Percentiles rank a stretch among this genome's conserved stretches.
phyloP scores from a whole-genome alignment of 1,140 invertebrate genomes.

The Drosophila prosaltans region DNA sequence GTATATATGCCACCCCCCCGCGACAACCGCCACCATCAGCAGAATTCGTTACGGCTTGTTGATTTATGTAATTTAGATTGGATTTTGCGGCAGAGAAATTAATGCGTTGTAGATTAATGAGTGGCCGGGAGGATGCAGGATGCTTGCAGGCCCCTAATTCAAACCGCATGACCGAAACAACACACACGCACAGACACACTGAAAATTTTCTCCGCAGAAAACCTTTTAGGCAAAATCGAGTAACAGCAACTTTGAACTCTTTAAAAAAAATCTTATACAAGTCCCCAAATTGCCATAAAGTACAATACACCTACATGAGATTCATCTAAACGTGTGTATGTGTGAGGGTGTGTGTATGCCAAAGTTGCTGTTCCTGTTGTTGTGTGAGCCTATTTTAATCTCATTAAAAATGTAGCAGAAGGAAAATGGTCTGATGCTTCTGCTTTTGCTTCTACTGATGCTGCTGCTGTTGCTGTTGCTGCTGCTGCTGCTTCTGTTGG shows the following conservation, averaged over 20 bases:
- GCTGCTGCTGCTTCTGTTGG: slow-evolving; percentile 40
- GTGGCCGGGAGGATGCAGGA: slow-evolving; percentile 60
- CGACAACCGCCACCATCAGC: slow-evolving; percentile 11
- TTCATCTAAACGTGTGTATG: slow-evolving; percentile 19
- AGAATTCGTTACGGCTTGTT: slow-evolving; percentile 74
- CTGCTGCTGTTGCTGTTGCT: slow-evolving; percentile 36
- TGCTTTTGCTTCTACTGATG: slow-evolving; percentile 39
- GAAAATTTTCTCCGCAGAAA: slow-evolving; percentile 35
- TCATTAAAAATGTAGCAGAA: slow-evolving; percentile 79
- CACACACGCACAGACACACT: slow-evolving; percentile 49
- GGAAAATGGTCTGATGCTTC: slow-evolving; percentile 59
- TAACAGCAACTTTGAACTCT: slow-evolving; percentile 13
- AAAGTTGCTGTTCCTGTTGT: slow-evolving; percentile 45
- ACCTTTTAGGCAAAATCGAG: slow-evolving; percentile 51
- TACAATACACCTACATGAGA: slow-evolving; percentile 57
- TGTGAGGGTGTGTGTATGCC: slow-evolving; percentile 27
- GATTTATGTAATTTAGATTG: slow-evolving; percentile 81
- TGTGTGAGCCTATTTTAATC: slow-evolving; percentile 79
- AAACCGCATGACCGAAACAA: slow-evolving; percentile 49
- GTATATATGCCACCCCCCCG: not conserved
- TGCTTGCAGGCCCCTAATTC: slow-evolving; percentile 18
- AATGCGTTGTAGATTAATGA: slow-evolving; percentile 78
- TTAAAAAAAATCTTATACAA: slow-evolving; percentile 52
- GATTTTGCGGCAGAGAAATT: slow-evolving; percentile 79
- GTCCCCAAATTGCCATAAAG: slow-evolving; percentile 80